Base-by-base conservation (phyloP, 1,140 invertebrate species). In the Panagrolaimus sp. region DNA sequence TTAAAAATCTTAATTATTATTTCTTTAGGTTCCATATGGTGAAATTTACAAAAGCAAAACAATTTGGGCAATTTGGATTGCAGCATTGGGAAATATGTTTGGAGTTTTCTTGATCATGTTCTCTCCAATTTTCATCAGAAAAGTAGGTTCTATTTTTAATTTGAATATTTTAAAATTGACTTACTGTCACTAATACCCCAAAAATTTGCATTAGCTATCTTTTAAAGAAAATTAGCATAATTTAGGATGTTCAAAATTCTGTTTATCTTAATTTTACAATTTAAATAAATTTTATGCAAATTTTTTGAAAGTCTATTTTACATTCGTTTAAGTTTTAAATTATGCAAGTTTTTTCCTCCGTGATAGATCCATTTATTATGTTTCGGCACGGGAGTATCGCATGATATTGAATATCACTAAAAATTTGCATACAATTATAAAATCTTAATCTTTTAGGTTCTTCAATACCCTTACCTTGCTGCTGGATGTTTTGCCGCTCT, bases 211-310 rank as follows among this genome's bases (percentile, higher is more conserved):
- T n/a, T n/a, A n/a, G n/a, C n/a, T n/a, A n/a, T n/a, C n/a, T n/a
- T n/a, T n/a, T n/a, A n/a, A n/a, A n/a, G n/a, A n/a, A n/a, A n/a
- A n/a, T n/a, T n/a, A n/a, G n/a, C n/a, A n/a, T n/a, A n/a, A n/a
- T n/a, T n/a, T n/a, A n/a, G n/a, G n/a, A n/a, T n/a, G n/a, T n/a
- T n/a, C n/a, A n/a, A n/a, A n/a, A n/a, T n/a, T n/a, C n/a, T 48
- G 78, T 80, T 68, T 83, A 80, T 64, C 69, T 82, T 72, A 80
- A 83, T 73, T 83, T 81, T 70, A 66, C 45, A 21, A n/a, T 69
- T 76, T 66, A 43, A 73, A 65, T 44, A 10, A 74, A 67, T n/a
- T 76, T 79, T 63, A 46, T 77, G 46, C 79, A 79, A 52, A 21
- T 2, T 81, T 83, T 15, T 71, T 82, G 9, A 71, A 76, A 17